phyloP scores from a whole-genome alignment of 2,113 vertebrate genomes.

The Tichodroma muraria region DNA sequence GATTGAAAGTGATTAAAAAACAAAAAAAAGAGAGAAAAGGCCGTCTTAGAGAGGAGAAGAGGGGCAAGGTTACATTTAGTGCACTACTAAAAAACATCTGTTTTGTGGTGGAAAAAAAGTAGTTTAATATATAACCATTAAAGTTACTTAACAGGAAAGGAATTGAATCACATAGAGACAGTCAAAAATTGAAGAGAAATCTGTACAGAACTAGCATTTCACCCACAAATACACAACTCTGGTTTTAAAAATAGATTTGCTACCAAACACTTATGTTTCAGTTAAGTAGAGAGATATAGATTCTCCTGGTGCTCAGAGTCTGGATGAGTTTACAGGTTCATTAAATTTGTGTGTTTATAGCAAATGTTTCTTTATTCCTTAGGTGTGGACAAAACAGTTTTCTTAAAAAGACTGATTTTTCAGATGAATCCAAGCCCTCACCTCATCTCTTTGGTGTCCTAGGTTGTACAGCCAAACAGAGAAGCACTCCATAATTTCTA shows the following conservation, averaged over 20 bases:
- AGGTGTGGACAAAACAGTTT: neutral
- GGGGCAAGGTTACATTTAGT: neutral
- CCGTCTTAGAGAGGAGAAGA: neutral
- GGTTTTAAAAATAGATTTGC: neutral
- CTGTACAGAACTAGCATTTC: neutral
- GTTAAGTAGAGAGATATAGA: neutral
- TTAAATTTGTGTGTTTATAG: neutral
- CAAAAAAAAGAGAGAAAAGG: neutral
- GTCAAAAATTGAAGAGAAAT: neutral
- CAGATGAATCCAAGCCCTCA: neutral
- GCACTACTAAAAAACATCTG: neutral
- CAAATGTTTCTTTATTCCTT: neutral
- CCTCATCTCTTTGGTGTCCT: neutral
- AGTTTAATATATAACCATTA: neutral
- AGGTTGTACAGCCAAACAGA: neutral
- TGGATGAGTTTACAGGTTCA: neutral
- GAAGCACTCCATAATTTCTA: neutral
- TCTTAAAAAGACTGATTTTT: neutral
- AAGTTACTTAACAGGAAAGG: neutral
- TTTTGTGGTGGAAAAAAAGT: neutral
- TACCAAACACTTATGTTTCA: neutral
- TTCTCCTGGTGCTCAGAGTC: neutral
- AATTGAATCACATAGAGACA: neutral
- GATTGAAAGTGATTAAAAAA: neutral
- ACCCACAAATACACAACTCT: neutral